phyloP scores from a whole-genome alignment of 2,888 invertebrate species.

The Ectemnius continuus region DNA sequence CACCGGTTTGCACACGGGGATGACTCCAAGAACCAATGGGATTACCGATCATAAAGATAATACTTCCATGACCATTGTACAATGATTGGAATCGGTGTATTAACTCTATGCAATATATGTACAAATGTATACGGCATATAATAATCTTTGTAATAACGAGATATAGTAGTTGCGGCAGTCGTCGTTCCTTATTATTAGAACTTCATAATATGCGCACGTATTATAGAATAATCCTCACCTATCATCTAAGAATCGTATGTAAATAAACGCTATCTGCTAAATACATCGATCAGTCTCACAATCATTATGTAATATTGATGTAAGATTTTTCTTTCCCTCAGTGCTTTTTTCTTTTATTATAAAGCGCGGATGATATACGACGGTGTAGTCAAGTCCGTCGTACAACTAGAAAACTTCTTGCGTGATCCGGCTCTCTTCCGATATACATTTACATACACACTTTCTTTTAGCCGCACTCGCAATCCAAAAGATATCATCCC shows the following conservation, averaged over 20 bases:
- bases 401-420: constrained; percentile 36
- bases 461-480: constrained; percentile 10
- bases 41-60: constrained; percentile 32
- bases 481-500: constrained; percentile 22
- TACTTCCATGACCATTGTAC: constrained; percentile 47
- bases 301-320: constrained; percentile 69
- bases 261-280: constrained; percentile 74
- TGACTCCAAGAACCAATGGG: constrained; percentile 25
- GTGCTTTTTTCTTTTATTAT: constrained; percentile 20
- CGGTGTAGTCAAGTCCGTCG: not conserved
- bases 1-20: constrained; percentile 18
- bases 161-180: constrained; percentile 76
- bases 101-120: constrained; percentile 54
- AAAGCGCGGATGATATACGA: constrained; percentile 28
- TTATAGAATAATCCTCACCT: constrained; percentile 62
- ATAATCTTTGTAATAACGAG: constrained; percentile 71
- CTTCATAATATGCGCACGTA: constrained; percentile 62
- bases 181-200: constrained; percentile 62
- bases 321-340: constrained; percentile 40
- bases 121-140: constrained; percentile 48
- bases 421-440: constrained; percentile 38
- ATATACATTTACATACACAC: constrained; percentile 35
- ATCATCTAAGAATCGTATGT: constrained; percentile 69
- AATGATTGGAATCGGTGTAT: constrained; percentile 65
- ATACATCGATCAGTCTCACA: constrained; percentile 78